Percentiles rank a stretch among this genome's conserved stretches.
These are phyloP conservation scores for Heterotilapia buettikoferi DNA, from an alignment of 2,113 vertebrate genomes.

Conservation along the genomic window DNA sequence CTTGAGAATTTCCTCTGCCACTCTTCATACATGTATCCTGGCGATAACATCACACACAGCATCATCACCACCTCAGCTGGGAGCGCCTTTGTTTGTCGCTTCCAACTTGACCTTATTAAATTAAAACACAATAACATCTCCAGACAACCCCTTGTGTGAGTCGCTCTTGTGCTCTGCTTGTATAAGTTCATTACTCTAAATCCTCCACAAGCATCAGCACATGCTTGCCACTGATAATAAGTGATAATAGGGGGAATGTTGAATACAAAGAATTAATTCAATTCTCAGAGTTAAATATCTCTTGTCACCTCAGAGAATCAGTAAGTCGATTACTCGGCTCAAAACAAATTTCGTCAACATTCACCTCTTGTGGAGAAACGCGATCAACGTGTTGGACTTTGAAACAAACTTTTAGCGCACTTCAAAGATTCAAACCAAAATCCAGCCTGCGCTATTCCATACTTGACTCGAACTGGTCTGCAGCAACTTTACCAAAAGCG, in stretches of 20 bases:
- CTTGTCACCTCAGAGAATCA: background rate
- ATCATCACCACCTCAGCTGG: slow-evolving; percentile 42
- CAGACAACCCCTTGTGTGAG: slow-evolving; percentile 39
- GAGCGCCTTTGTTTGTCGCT: slow-evolving; percentile 45
- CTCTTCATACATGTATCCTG: slow-evolving; percentile 14
- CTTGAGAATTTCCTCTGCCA: slow-evolving; percentile 31
- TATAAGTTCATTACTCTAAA: slow-evolving; percentile 55
- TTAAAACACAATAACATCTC: slow-evolving; percentile 54
- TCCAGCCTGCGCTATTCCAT: background rate
- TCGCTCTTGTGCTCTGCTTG: slow-evolving; percentile 31
- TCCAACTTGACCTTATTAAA: slow-evolving; percentile 62
- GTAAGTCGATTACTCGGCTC: background rate
- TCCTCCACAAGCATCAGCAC: slow-evolving; percentile 46
- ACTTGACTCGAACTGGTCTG: slow-evolving; percentile 7
- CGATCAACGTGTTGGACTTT: background rate
- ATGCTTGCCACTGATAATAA: slow-evolving; percentile 44
- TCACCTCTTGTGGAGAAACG: background rate
- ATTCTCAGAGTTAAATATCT: slow-evolving; percentile 39
- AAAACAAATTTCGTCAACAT: background rate
- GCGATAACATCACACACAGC: slow-evolving; percentile 20
- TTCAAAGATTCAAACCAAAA: background rate
- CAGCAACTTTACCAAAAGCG: slow-evolving; percentile 16
- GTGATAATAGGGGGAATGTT: slow-evolving; percentile 20
- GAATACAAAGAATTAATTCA: slow-evolving; percentile 51
- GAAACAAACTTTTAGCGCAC: background rate